A percentile compares a stretch with the other conserved stretches of the same genome.
Conservation (phyloP, 1,140 invertebrate genomes). For the Pinna nobilis region DNA sequence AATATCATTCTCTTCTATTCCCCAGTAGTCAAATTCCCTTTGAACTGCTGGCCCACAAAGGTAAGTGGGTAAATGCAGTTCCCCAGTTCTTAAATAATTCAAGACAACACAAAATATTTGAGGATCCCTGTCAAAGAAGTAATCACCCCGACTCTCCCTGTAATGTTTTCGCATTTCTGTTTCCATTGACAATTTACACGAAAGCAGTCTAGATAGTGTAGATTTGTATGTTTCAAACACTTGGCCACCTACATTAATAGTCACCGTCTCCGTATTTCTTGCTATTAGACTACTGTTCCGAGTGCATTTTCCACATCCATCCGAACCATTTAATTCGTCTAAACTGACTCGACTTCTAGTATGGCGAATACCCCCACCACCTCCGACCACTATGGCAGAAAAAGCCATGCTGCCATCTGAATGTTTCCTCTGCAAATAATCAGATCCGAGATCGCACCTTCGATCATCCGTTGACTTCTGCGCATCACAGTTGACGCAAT, state of each 20-base stretch:
- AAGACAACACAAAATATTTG: constrained; percentile 64
- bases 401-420: constrained; percentile 44
- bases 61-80: constrained; percentile 69
- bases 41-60: constrained; percentile 68
- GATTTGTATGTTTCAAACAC: constrained; percentile 64
- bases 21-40: constrained; percentile 71
- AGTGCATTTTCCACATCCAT: constrained; percentile 14
- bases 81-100: constrained; percentile 68
- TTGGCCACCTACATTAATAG: constrained; percentile 67
- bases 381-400: constrained; percentile 42
- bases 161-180: constrained; percentile 64
- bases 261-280: constrained; percentile 55
- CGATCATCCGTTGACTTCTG: constrained; percentile 8
- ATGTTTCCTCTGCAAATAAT: background rate
- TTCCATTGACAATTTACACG: constrained; percentile 57
- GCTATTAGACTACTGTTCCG: constrained; percentile 25
- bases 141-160: constrained; percentile 82
- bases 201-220: constrained; percentile 61
- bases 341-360: constrained; percentile 24
- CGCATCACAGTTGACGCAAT: constrained; percentile 30
- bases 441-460: constrained; percentile 4
- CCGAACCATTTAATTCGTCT: constrained; percentile 16
- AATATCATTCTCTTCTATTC: constrained; percentile 68
- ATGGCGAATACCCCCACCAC: constrained; percentile 22
- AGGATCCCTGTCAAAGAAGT: constrained; percentile 70